Percentiles rank a stretch among this genome's conserved stretches.
These are phyloP conservation scores for Sicus ferrugineus DNA, from an alignment of 2,888 invertebrate species.

Conservation along the genomic window DNA sequence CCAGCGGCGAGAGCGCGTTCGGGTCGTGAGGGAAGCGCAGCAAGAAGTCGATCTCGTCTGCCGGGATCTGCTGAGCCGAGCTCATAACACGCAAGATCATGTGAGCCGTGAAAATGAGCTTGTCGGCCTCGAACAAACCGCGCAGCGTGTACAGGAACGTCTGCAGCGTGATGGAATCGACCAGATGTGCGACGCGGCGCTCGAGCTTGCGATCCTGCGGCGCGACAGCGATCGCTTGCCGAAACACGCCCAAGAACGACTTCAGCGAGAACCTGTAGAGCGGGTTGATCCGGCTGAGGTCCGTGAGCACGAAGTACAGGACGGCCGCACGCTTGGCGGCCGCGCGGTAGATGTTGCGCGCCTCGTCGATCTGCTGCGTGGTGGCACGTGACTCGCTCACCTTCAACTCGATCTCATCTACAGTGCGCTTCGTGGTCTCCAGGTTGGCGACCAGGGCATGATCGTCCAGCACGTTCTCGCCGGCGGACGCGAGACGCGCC, in stretches of 20 bases:
- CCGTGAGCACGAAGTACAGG: constrained; percentile 92
- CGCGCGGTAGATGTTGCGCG: constrained; percentile 85
- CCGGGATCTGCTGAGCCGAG: constrained; percentile 70
- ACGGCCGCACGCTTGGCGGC: constrained; percentile 89
- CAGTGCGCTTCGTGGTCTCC: constrained; percentile 92
- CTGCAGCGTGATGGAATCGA: constrained; percentile 87
- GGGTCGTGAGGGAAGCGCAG: constrained; percentile 84
- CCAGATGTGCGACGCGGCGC: constrained; percentile 76
- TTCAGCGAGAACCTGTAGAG: constrained; percentile 96
- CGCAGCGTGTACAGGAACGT: constrained; percentile 90
- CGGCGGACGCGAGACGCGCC: constrained; percentile 86
- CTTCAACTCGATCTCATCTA: constrained; percentile 87
- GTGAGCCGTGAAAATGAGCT: constrained; percentile 89
- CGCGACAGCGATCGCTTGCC: constrained; percentile 80
- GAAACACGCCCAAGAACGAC: constrained; percentile 92
- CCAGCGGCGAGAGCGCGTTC: constrained; percentile 75
- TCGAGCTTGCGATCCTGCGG: constrained; percentile 74
- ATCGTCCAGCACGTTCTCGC: constrained; percentile 91
- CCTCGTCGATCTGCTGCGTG: constrained; percentile 87
- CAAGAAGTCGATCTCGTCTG: constrained; percentile 85
- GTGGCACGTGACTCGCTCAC: constrained; percentile 89
- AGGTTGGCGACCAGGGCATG: constrained; percentile 89
- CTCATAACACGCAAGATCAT: constrained; percentile 75
- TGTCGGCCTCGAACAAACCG: constrained; percentile 91
- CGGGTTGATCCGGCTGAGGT: constrained; percentile 89